A percentile compares a stretch with the other conserved stretches of the same genome.
Conservation (phyloP, 35 echinoderm and acorn worm genomes). For the Chiridota heheva region DNA sequence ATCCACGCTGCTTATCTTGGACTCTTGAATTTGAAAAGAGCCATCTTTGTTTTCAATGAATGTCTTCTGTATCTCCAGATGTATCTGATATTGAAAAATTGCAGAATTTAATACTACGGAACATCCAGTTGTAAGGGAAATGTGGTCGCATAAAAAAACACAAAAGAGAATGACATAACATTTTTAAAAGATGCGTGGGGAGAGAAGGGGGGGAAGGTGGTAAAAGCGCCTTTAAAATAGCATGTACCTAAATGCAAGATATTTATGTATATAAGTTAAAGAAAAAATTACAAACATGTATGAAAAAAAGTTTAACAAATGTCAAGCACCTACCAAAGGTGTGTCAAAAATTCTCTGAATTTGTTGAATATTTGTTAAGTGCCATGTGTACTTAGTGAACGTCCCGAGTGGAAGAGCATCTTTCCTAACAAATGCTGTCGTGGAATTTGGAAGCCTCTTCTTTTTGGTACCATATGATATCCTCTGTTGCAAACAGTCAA, state of each 20-base stretch:
- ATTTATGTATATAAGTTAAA: no score
- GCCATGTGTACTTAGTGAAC: constrained; percentile 99
- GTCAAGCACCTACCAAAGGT: constrained; percentile 67
- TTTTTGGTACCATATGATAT: constrained; percentile 79
- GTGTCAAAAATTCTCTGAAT: constrained; percentile 98
- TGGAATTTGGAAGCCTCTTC: constrained; percentile 90
- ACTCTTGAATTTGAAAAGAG: constrained; percentile 46
- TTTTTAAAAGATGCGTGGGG: no score
- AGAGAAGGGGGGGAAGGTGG: no score
- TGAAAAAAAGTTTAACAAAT: no score
- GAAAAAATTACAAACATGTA: no score
- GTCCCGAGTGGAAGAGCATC: constrained; percentile 93
- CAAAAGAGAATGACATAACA: no score
- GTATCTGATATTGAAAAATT: constrained; percentile 70
- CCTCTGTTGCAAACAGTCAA: constrained; percentile 85
- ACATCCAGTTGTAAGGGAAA: no score
- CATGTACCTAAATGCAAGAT: no score
- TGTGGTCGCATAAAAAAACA: no score
- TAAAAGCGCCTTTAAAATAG: no score
- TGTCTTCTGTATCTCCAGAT: constrained; percentile 74
- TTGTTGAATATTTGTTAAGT: constrained; percentile 85
- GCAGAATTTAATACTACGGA: no score
- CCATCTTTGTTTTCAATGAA: constrained; percentile 91
- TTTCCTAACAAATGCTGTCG: constrained; percentile 90
- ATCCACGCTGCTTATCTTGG: constrained; percentile 53